A percentile compares a stretch with the other conserved stretches of the same genome.
phyloP scores from a whole-genome alignment of 2,797 vertebrate genomes.

The Tarsius wallacei region DNA sequence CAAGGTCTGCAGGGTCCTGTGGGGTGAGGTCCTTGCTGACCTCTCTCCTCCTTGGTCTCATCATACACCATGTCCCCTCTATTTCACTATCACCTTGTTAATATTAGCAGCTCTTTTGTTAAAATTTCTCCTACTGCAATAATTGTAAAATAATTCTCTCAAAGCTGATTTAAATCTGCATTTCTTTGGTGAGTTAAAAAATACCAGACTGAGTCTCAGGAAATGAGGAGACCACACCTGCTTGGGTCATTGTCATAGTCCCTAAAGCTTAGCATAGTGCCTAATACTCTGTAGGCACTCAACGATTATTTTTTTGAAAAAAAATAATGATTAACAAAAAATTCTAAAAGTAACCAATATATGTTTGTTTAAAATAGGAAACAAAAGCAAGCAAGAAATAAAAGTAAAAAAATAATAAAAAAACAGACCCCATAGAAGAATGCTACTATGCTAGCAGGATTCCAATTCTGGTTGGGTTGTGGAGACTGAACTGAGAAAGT shows the following conservation, averaged over 20 bases:
- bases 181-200: conserved; percentile 55
- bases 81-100: background rate
- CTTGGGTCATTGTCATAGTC: background rate
- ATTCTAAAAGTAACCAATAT: conserved; percentile 50
- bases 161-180: conserved; percentile 26
- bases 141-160: conserved; percentile 62
- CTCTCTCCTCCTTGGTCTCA: background rate
- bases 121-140: background rate
- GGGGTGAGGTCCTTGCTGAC: background rate
- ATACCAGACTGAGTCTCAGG: background rate
- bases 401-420: background rate
- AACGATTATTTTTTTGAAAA: background rate
- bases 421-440: background rate
- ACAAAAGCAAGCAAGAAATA: background rate
- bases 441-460: background rate
- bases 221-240: background rate
- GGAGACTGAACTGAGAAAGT: background rate
- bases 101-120: background rate
- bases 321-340: conserved; percentile 55
- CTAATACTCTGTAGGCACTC: conserved; percentile 1
- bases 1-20: background rate
- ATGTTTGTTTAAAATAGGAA: conserved; percentile 29
- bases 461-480: conserved; percentile 11
- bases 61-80: background rate
- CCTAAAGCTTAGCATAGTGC: conserved; percentile 48